Conservation (phyloP, 2,797 vertebrate genomes). For the Geotrypetes seraphini region DNA sequence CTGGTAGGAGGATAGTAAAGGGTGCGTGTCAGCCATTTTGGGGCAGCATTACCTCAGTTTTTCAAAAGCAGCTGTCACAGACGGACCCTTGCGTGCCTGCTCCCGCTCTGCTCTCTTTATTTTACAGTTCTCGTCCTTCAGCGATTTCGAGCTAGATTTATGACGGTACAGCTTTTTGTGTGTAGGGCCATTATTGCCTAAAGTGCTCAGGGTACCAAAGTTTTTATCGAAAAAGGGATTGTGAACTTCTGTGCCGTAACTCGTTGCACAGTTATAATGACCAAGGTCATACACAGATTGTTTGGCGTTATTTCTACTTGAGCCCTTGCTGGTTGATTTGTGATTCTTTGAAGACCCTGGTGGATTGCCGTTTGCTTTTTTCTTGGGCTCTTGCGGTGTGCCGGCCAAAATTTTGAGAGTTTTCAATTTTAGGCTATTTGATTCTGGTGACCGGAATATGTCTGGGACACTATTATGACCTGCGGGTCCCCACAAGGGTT, state of each 20-base stretch:
- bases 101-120: slow-evolving; percentile 85
- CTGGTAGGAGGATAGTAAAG: slow-evolving; percentile 68
- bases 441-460: slow-evolving; percentile 80
- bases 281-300: slow-evolving; percentile 65
- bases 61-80: slow-evolving; percentile 94
- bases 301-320: slow-evolving; percentile 80
- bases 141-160: slow-evolving; percentile 94
- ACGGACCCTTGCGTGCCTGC: slow-evolving; percentile 85
- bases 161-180: slow-evolving; percentile 99
- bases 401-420: slow-evolving; percentile 96
- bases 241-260: slow-evolving; percentile 61
- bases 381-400: slow-evolving; percentile 87
- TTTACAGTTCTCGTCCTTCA: slow-evolving; percentile 94
- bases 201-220: slow-evolving; percentile 84
- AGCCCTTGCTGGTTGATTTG: slow-evolving; percentile 76
- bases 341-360: slow-evolving; percentile 72
- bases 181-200: slow-evolving; percentile 80
- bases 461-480: slow-evolving; percentile 62
- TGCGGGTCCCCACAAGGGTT: slow-evolving; percentile 85
- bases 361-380: slow-evolving; percentile 66
- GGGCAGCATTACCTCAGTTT: slow-evolving; percentile 99
- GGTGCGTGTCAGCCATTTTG: slow-evolving; percentile 79
- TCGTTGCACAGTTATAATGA: slow-evolving; percentile 73
- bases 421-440: slow-evolving; percentile 96
- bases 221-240: slow-evolving; percentile 85